These are phyloP conservation scores for Macrophya annulata DNA, from an alignment of 2,888 invertebrate species.

Conservation along the genomic window DNA sequence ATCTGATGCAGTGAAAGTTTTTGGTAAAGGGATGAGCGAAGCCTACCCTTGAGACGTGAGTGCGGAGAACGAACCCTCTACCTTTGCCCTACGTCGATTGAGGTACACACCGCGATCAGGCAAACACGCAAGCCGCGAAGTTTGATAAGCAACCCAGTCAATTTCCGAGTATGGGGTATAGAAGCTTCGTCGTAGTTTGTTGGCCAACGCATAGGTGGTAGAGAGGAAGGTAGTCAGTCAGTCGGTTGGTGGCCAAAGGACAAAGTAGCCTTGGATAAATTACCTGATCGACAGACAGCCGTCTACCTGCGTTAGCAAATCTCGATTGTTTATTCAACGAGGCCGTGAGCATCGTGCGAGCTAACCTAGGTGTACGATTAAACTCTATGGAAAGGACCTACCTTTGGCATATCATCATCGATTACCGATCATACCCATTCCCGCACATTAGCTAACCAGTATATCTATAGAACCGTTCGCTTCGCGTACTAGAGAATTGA, in stretches of 20 bases:
- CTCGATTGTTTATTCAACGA: conserved; percentile 51
- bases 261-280: conserved; percentile 53
- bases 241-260: conserved; percentile 49
- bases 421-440: conserved; percentile 42
- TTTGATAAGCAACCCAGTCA: conserved; percentile 79
- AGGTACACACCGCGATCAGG: conserved; percentile 60
- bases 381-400: conserved; percentile 29
- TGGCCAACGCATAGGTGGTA: background rate
- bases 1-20: background rate
- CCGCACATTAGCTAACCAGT: background rate
- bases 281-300: conserved; percentile 45
- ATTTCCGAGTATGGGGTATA: conserved; percentile 72
- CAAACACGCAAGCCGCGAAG: conserved; percentile 79
- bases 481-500: too few species aligned
- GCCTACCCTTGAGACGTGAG: conserved; percentile 23
- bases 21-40: background rate
- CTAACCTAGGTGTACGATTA: conserved; percentile 12
- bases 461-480: background rate
- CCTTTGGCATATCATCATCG: conserved; percentile 24
- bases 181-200: conserved; percentile 20
- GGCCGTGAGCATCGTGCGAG: conserved; percentile 4
- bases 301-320: conserved; percentile 52
- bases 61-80: background rate
- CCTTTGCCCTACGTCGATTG: conserved; percentile 20
- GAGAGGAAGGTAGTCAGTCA: background rate